phyloP scores from a whole-genome alignment of 2,888 invertebrate genomes.

The Acanthosepion pharaonis region DNA sequence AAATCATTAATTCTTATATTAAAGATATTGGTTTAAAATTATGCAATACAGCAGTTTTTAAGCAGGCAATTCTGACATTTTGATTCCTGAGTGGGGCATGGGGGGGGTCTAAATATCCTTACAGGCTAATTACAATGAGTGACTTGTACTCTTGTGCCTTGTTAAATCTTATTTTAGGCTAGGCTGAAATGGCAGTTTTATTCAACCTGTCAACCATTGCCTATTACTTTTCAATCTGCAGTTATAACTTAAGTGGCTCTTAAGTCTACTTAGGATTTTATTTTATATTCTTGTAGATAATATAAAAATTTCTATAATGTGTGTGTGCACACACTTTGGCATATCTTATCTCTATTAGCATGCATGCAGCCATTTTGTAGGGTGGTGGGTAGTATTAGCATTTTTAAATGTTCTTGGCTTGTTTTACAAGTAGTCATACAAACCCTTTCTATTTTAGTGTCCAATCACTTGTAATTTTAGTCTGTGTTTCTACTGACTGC shows the following conservation, averaged over 20 bases:
- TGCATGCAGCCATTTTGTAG: no score
- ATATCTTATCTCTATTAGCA: no score
- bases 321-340: no score
- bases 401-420: no score
- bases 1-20: not conserved
- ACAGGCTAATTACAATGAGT: not conserved
- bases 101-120: not conserved
- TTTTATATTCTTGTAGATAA: slow-evolving; percentile 4
- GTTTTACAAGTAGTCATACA: no score
- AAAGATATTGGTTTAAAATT: not conserved
- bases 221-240: not conserved
- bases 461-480: no score
- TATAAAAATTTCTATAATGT: not conserved
- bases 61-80: not conserved
- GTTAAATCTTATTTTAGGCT: not conserved
- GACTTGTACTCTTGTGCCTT: slow-evolving; percentile 20
- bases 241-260: not conserved
- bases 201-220: not conserved
- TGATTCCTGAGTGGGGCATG: not conserved
- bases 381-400: no score
- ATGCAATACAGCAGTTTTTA: not conserved
- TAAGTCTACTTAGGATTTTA: not conserved
- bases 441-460: no score
- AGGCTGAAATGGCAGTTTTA: not conserved
- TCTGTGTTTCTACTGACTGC: no score